Conservation (phyloP, 2,797 vertebrate species). For the Erethizon dorsatum region DNA sequence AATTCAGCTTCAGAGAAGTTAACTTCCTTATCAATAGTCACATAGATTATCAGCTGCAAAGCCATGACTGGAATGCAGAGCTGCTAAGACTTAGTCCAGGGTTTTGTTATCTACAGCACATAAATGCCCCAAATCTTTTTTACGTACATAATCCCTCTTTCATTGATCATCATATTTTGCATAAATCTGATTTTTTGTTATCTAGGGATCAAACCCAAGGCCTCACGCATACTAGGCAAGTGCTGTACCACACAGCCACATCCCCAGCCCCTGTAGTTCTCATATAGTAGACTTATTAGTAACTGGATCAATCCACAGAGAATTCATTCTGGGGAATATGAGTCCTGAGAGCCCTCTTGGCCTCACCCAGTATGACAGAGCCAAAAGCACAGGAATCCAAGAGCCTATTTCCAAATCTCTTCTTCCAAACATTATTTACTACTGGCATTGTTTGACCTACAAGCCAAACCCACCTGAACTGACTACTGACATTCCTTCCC, state of each 20-base stretch:
- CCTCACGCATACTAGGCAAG: neutral
- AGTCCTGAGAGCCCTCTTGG: neutral
- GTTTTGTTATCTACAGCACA: neutral
- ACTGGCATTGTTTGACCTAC: neutral
- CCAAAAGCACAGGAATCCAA: conserved; percentile 15
- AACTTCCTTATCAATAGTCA: neutral
- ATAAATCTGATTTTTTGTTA: neutral
- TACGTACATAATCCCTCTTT: neutral
- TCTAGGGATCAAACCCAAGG: neutral
- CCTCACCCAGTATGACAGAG: neutral
- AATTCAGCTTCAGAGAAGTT: conserved; percentile 35
- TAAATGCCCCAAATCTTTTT: neutral
- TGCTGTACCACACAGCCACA: neutral
- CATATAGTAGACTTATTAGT: conserved; percentile 9
- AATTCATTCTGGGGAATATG: conserved; percentile 26
- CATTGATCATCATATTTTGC: neutral
- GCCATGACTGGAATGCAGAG: neutral
- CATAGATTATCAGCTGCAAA: conserved; percentile 31
- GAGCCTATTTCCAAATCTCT: neutral
- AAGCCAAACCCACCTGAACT: conserved; percentile 20
- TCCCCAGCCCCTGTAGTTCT: neutral
- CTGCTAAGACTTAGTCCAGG: neutral
- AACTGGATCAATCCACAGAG: neutral
- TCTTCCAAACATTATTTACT: conserved; percentile 34
- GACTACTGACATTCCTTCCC: neutral